Evolutionary conservation across 1,140 invertebrate species (phyloP).

Genomic region (Drosophila ohnishii): DNA sequence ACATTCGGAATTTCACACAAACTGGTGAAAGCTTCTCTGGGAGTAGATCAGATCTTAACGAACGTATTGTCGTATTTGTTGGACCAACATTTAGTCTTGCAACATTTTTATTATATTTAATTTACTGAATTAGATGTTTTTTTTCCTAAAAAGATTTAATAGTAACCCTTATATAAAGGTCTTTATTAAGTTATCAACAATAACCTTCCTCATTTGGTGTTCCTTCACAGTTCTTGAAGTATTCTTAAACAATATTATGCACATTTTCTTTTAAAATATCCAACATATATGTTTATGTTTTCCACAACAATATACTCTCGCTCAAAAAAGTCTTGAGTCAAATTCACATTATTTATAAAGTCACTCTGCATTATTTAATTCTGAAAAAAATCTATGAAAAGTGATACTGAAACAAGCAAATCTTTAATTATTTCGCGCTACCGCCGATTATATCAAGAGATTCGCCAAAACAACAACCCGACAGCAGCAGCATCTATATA

Average conservation of each 20-base stretch:
- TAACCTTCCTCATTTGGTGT: neutral
- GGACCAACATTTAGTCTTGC: neutral
- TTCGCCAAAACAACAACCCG: conserved; percentile 2
- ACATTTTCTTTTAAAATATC: neutral
- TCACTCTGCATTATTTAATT: conserved; percentile 10
- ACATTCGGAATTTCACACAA: neutral
- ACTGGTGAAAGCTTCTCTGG: neutral
- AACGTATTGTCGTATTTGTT: neutral
- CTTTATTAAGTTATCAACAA: neutral
- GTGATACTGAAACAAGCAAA: conserved; percentile 7
- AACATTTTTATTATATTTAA: neutral
- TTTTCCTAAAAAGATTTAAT: neutral
- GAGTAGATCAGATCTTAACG: neutral
- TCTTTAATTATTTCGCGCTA: conserved; percentile 19
- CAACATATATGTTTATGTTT: neutral
- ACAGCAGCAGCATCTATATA: conserved; percentile 12
- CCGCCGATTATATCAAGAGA: conserved; percentile 13
- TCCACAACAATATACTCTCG: neutral
- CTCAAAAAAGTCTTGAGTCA: neutral
- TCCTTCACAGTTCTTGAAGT: neutral
- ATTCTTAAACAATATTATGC: neutral
- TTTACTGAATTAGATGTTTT: neutral
- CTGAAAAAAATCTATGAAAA: neutral
- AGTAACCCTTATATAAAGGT: neutral
- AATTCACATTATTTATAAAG: conserved; percentile 6